phyloP scores from a whole-genome alignment of 2,797 vertebrate species.

The Pithecia hirsuta region DNA sequence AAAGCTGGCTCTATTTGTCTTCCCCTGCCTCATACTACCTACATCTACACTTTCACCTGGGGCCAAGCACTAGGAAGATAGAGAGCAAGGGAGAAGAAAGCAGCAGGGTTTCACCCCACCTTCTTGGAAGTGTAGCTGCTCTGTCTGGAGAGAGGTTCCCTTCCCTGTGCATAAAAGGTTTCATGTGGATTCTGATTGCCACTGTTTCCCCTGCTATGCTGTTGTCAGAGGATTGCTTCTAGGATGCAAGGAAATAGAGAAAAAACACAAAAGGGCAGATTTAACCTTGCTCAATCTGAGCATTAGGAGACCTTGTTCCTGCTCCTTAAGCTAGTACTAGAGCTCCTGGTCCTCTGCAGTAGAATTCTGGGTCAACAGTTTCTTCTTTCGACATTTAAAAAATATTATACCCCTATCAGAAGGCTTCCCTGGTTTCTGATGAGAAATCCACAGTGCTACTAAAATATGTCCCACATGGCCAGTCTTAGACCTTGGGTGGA shows the following conservation, averaged over 20 bases:
- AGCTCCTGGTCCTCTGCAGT: background rate
- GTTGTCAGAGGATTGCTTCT: background rate
- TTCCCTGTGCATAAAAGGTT: background rate
- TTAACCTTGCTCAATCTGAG: background rate
- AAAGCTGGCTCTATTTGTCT: background rate
- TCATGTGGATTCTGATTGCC: background rate
- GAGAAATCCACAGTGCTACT: background rate
- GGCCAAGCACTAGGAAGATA: background rate
- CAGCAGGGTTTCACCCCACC: background rate
- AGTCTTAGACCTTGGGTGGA: background rate
- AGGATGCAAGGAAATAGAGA: background rate
- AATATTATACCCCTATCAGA: background rate
- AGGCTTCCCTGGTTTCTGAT: background rate
- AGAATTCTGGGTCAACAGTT: background rate
- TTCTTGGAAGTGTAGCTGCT: background rate
- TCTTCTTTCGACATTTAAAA: conserved; percentile 14
- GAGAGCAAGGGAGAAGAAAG: background rate
- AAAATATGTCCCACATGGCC: background rate
- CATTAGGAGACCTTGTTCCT: background rate
- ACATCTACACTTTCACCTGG: background rate
- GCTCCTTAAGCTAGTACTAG: background rate
- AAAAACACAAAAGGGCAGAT: background rate
- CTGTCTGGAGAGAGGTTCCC: background rate
- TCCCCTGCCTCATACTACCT: background rate
- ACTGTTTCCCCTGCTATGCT: background rate